Base-by-base conservation (phyloP, 2,888 invertebrate genomes). In the Hirudinaria manillensis region DNA sequence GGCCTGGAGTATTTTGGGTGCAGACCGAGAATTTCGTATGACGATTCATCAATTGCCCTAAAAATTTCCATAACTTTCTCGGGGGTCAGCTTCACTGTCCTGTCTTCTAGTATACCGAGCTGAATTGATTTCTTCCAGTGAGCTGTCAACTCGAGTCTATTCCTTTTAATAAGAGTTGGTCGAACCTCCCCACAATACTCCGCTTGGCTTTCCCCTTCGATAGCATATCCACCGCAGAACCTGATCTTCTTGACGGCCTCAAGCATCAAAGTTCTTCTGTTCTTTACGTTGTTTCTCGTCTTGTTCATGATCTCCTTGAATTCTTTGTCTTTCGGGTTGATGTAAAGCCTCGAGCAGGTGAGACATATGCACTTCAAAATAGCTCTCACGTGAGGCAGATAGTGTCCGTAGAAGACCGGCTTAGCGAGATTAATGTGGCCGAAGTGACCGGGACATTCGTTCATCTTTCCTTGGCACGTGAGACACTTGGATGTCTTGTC, bases 371-470 rank as follows among this genome's bases (percentile, higher is more conserved):
- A 99, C 86, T 99, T 89, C n/a, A 99, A 87, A 77, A 96, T 90
- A 87, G 99, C 99, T 79, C 99, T 93, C 0, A 93, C 93, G 87
- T 99, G 99, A 53, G 94, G 94, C 73, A 99, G 89, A 83, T 98
- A 99, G 55, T 97, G 99, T 83, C 97, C 92, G 85, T 99, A 98
- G 86, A 94, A 99, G 0, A 99, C 99, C 32, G 99, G 99, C 85
- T 99, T 99, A 0, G 97, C 92, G 80, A 99, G 87, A 86, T 99
- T 97, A 82, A 99, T 92, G 85, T 99, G 99, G 3, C 97, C 99
- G 87, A 99, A 99, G 86, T 99, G 99, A 1, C 99, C 99, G 2
- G 98, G 97, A 85, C 99, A 99, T 86, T 98, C 97, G 0, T 94
- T 93, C 93, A 97, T 94, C 83, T 94, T 96, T 68, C 98, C 77